Evolutionary conservation across 2,797 vertebrate genomes (phyloP).

Genomic region (Bovichtus diacanthus): DNA sequence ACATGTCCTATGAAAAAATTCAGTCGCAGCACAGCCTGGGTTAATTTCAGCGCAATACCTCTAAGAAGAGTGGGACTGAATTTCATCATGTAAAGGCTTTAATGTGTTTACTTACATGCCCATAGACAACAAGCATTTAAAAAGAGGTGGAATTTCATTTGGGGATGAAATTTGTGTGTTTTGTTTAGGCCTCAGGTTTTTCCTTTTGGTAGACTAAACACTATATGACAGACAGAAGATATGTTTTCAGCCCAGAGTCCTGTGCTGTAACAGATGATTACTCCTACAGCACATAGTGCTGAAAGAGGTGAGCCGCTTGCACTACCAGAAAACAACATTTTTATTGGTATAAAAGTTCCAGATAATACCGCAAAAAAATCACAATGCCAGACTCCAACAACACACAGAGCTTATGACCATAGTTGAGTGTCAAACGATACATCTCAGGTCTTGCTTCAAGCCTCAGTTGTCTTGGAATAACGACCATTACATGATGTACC

Average conservation of each 20-base stretch:
- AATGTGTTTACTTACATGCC: slow-evolving; percentile 23
- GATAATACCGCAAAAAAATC: slow-evolving; percentile 6
- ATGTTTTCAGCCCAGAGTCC: not conserved
- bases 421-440: not conserved
- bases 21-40: not conserved
- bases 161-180: slow-evolving; percentile 24
- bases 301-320: not conserved
- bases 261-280: slow-evolving; percentile 16
- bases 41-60: slow-evolving; percentile 15
- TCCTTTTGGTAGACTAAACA: slow-evolving; percentile 48
- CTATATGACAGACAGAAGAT: slow-evolving; percentile 27
- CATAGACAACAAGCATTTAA: slow-evolving; percentile 12
- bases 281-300: not conserved
- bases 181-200: slow-evolving; percentile 36
- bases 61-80: not conserved
- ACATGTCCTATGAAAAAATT: slow-evolving; percentile 9
- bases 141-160: slow-evolving; percentile 30
- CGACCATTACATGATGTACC: not conserved
- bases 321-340: slow-evolving; percentile 4
- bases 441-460: not conserved
- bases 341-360: not conserved
- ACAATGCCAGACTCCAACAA: not conserved
- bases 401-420: not conserved
- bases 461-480: not conserved
- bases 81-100: slow-evolving; percentile 24